Base-by-base conservation (phyloP, 2,888 invertebrate genomes). In the Chaetoderma sp. region DNA sequence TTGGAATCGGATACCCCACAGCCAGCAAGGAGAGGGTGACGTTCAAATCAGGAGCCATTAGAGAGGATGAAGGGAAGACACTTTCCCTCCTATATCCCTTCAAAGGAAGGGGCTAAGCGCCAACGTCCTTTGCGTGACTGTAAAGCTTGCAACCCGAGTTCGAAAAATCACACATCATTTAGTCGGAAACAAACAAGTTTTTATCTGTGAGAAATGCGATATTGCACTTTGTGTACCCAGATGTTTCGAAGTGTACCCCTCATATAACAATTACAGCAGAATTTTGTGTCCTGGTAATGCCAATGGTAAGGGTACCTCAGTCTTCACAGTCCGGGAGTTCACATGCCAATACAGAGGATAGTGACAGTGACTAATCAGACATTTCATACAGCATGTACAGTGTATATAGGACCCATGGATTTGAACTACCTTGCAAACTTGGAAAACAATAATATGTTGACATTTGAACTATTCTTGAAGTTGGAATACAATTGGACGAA, bases 51-150 rank as follows among this genome's bases (percentile, higher is more conserved):
- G 55, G 56, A 47, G n/a, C 61, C 60, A 5, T 36, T 61, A 23
- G 16, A 50, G 21, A 32, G 65, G 21, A 23, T 65, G 10, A 39
- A 33, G 47, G 55, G 49, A 10, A 28, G 47, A 47, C 60, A 66
- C 36, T 66, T 62, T 25, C 61, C 50, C 2, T 18, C 36, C 5
- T 55, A 49, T 32, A 61, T 65, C 21, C 18, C 18, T 27, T 49
- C 44, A 4, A 32, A 27, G 16, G 49, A 56, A 4, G 52, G 44
- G 23, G 59, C 49, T 16, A 47, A 58, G 27, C 57, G 33, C 23
- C 49, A 36, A n/a, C n/a, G 52, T 27, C 6, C 55, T 25, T 21
- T 50, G 6, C 61, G 65, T 61, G 61, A 61, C 4, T 65, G 65
- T 44, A n/a, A n/a, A 0, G 32, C 50, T 8, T 47, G 13, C 13